Evolutionary conservation across 2,113 vertebrate species (phyloP).

Genomic region (Fukomys damarensis): DNA sequence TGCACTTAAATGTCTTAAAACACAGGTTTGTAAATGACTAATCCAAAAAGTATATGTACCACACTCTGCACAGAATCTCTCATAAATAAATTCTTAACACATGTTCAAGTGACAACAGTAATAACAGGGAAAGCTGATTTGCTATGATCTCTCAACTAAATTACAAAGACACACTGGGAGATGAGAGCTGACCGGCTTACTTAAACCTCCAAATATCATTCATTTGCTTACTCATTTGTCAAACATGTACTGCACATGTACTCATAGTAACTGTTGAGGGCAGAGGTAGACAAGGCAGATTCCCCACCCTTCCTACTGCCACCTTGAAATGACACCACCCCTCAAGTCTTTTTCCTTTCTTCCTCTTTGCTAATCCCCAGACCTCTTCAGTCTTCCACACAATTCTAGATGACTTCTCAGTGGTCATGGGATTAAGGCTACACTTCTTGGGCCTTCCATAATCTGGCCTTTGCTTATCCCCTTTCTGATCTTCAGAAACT

Average conservation of each 20-base stretch:
- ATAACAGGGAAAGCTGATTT: conserved; percentile 3
- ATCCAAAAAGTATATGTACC: not conserved
- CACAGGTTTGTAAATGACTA: not conserved
- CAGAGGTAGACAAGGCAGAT: not conserved
- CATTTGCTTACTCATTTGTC: not conserved
- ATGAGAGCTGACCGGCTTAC: not conserved
- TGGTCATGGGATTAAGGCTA: not conserved
- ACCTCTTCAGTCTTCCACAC: not conserved
- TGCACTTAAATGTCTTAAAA: not conserved
- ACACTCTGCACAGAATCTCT: not conserved
- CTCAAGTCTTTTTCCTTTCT: not conserved
- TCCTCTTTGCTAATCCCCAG: not conserved
- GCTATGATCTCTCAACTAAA: not conserved
- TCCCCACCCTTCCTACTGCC: not conserved
- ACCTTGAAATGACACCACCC: not conserved
- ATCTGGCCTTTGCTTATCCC: too few relatives aligned
- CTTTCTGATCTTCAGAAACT: not conserved
- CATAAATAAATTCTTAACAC: not conserved
- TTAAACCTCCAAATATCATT: not conserved
- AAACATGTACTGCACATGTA: not conserved
- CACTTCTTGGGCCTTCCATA: accelerated
- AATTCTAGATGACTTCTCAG: not conserved
- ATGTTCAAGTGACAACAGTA: not conserved
- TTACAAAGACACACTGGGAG: not conserved
- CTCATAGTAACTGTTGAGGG: not conserved